These are phyloP conservation scores for Odocoileus virginianus DNA, from an alignment of 2,113 vertebrate species.

Conservation along the genomic window DNA sequence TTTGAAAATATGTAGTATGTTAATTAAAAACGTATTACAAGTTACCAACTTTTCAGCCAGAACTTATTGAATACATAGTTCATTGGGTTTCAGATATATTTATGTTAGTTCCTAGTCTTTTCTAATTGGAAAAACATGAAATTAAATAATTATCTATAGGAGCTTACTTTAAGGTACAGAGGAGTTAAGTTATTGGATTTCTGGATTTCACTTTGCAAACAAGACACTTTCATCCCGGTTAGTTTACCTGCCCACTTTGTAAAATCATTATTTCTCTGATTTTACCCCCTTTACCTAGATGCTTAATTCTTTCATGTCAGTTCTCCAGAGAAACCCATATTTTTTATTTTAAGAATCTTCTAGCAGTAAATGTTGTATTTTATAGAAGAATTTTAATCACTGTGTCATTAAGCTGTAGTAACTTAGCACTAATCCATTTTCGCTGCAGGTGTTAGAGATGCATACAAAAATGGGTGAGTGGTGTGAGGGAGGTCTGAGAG, in stretches of 20 bases:
- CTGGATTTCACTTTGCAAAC: background rate
- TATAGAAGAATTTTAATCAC: background rate
- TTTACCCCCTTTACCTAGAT: background rate
- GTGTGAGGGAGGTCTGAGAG: background rate
- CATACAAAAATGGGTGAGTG: fast-evolving
- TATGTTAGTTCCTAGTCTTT: background rate
- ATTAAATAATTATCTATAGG: background rate
- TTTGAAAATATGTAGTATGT: background rate
- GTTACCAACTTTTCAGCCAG: background rate
- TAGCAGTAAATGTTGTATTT: background rate
- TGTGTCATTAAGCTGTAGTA: background rate
- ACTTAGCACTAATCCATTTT: fast-evolving
- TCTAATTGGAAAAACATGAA: background rate
- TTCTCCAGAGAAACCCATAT: background rate
- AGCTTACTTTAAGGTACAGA: background rate
- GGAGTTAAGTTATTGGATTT: background rate
- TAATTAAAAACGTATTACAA: background rate
- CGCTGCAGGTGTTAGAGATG: background rate
- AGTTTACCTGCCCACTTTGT: background rate
- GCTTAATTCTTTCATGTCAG: background rate
- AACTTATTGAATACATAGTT: background rate
- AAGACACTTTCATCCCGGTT: background rate
- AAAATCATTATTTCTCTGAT: background rate
- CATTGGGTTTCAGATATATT: background rate
- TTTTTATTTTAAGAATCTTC: background rate